A percentile compares a stretch with the other conserved stretches of the same genome.
Evolutionary conservation across 2,888 invertebrate species (phyloP).

Genomic region (Epicampocera succincta): DNA sequence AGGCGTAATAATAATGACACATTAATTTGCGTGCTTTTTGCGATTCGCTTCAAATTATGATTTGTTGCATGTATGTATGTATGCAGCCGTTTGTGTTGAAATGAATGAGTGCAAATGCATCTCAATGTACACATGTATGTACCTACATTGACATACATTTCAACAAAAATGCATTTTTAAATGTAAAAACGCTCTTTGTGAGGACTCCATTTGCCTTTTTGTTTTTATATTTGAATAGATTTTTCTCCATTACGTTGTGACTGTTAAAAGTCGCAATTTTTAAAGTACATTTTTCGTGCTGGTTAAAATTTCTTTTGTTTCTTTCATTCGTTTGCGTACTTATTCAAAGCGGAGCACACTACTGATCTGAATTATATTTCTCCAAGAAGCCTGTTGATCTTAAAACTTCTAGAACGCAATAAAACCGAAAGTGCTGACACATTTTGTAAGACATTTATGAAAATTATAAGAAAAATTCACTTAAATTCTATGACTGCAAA

Average conservation of each 20-base stretch:
- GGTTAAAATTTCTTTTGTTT: slow-evolving; percentile 1
- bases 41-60: background rate
- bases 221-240: slow-evolving; percentile 2
- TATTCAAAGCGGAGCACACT: background rate
- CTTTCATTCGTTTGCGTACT: slow-evolving; percentile 12
- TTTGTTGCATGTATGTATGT: background rate
- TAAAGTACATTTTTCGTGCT: slow-evolving; percentile 1
- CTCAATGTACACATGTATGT: too few relatives aligned
- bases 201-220: slow-evolving; percentile 10
- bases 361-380: too few relatives aligned
- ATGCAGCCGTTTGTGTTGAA: background rate
- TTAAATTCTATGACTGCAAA: too few relatives aligned
- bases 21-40: slow-evolving; percentile 30
- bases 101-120: slow-evolving; percentile 11
- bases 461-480: too few relatives aligned
- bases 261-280: slow-evolving; percentile 30
- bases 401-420: too few relatives aligned
- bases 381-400: too few relatives aligned
- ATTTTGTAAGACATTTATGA: too few relatives aligned
- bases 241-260: slow-evolving; percentile 23
- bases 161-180: slow-evolving; percentile 31
- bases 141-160: slow-evolving; percentile 58
- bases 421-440: too few relatives aligned
- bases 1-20: slow-evolving; percentile 44
- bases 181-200: slow-evolving; percentile 19